Evolutionary conservation across 2,888 invertebrate species (phyloP).

Genomic region (Eristalis arbustorum): DNA sequence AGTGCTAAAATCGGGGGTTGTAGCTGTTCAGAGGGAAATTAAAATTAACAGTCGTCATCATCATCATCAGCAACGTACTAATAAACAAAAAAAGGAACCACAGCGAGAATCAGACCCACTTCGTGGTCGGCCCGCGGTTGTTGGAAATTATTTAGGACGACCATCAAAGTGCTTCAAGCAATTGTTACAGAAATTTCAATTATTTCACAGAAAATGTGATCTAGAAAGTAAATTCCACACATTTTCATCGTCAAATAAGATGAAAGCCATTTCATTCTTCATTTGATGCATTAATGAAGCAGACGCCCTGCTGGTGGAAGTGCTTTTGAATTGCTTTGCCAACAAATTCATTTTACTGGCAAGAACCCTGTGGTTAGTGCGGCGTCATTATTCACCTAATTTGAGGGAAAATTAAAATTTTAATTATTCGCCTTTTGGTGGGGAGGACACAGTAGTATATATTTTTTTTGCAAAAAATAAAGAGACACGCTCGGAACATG

Average conservation of each 20-base stretch:
- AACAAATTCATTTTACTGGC: not conserved
- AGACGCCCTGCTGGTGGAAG: not conserved
- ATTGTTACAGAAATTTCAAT: slow-evolving; percentile 36
- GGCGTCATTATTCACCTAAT: slow-evolving; percentile 14
- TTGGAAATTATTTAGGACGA: not conserved
- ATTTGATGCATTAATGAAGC: slow-evolving; percentile 15
- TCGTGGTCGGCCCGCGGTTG: not conserved
- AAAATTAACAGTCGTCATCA: slow-evolving; percentile 32
- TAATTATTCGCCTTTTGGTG: not conserved
- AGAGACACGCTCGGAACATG: no score
- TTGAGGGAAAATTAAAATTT: not conserved
- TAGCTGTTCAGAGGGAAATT: not conserved
- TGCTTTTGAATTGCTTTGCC: not conserved
- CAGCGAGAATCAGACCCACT: not conserved
- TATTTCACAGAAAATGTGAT: not conserved
- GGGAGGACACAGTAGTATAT: no score
- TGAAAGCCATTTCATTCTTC: slow-evolving; percentile 3
- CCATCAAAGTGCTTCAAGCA: slow-evolving; percentile 23
- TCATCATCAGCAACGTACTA: slow-evolving; percentile 21
- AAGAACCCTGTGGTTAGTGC: not conserved
- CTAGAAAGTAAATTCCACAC: not conserved
- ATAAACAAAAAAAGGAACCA: not conserved
- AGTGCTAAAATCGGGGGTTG: slow-evolving; percentile 27
- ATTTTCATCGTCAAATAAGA: not conserved
- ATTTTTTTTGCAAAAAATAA: no score